Base-by-base conservation (phyloP, 2,888 invertebrate genomes). In the Corythucha ciliata region DNA sequence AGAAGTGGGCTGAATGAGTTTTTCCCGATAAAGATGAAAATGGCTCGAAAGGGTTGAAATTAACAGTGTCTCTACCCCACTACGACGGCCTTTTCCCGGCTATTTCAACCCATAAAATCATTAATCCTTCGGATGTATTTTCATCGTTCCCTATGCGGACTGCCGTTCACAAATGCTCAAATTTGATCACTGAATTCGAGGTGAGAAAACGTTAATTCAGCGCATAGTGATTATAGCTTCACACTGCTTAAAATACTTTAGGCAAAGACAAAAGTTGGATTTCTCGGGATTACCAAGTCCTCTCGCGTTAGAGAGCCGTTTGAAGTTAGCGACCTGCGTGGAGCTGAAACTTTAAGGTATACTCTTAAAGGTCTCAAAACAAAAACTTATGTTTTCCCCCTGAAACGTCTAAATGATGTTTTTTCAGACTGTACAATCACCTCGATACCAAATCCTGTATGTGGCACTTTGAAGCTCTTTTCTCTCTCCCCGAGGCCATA, bases 61-160 rank as follows among this genome's bases (percentile, higher is more conserved):
- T 54, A 4, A 34, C 51, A 1, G 48, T 54, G 29, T 48, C 34
- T 2, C 27, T 54, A 24, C 46, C 54, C 18, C 54, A 54, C 16
- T 51, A 52, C 24, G 54, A 54, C 29, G 54, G 54, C 2, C 24
- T 54, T 24, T 54, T 54, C 24, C 54, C 54, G 7, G 54, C 52
- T 4, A 14, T 54, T 16, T 52, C 54, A 8, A 54, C 54, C 3
- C 16, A 40, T 12, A 48, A 45, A n/a, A 27, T 54, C 8, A 34
- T 32, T 7, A 47, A 46, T 14, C 41, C 34, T 18, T 29, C 32
- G n/a, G 52, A 54, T 14, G 41, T 51, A 12, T 37, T 54, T 18
- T 29, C 47, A 5, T 36, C 42, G 3, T 48, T 52, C 24, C 34
- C 47, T 1, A 52, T 48, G 41, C 24, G 54, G 14, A 32, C 54